Percentiles rank a stretch among this genome's conserved stretches.
phyloP scores from a whole-genome alignment of 2,797 vertebrate genomes.

The Rhynchonycteris naso region DNA sequence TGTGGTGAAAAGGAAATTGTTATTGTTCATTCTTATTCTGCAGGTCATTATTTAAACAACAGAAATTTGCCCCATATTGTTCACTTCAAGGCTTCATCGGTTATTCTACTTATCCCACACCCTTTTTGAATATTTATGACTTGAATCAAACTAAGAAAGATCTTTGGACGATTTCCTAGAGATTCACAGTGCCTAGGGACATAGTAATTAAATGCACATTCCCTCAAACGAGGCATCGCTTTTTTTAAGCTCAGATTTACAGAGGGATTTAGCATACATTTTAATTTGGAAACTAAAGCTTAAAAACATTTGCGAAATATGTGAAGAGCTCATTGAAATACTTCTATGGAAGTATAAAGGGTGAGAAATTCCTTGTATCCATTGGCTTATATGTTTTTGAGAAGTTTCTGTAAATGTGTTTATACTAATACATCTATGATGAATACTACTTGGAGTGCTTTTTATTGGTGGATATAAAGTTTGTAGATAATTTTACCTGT shows the following conservation, averaged over 20 bases:
- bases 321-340: constrained; percentile 50
- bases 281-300: constrained; percentile 77
- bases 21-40: constrained; percentile 57
- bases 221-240: constrained; percentile 71
- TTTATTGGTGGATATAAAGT: background rate
- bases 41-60: constrained; percentile 68
- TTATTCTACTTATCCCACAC: constrained; percentile 66
- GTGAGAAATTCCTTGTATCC: constrained; percentile 2
- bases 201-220: constrained; percentile 80
- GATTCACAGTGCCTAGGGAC: constrained; percentile 79
- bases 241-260: constrained; percentile 79
- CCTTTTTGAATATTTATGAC: constrained; percentile 80
- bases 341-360: background rate
- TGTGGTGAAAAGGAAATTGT: constrained; percentile 42
- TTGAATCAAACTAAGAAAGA: constrained; percentile 77
- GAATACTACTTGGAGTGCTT: background rate
- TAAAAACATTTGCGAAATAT: constrained; percentile 74
- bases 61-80: constrained; percentile 67
- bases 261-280: constrained; percentile 77
- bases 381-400: constrained; percentile 1
- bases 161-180: constrained; percentile 80
- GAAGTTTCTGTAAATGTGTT: constrained; percentile 46
- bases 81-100: constrained; percentile 69
- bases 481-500: background rate
- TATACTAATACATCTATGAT: background rate